Percentiles rank a stretch among this genome's conserved stretches.
These are phyloP conservation scores for Xanthorhoe designata DNA, from an alignment of 2,888 invertebrate species.

Conservation along the genomic window DNA sequence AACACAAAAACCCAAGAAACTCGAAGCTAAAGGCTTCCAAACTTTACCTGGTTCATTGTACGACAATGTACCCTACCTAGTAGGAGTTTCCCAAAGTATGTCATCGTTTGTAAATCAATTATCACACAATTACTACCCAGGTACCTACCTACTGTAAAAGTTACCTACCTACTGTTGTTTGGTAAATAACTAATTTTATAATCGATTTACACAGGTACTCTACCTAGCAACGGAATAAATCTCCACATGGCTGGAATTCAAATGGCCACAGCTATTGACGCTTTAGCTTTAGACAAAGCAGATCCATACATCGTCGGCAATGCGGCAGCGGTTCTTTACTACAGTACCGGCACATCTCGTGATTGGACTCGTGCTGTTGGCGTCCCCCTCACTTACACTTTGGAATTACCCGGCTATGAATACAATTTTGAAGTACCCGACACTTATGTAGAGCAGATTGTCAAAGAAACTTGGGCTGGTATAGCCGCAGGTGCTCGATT, in stretches of 20 bases:
- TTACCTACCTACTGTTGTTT: background rate
- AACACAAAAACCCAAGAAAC: too few relatives aligned
- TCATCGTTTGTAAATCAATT: too few relatives aligned
- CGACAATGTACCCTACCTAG: too few relatives aligned
- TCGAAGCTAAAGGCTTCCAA: too few relatives aligned
- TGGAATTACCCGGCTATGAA: constrained; percentile 88
- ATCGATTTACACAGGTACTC: constrained; percentile 57
- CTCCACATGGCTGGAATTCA: constrained; percentile 73
- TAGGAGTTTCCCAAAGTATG: too few relatives aligned
- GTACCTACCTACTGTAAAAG: too few relatives aligned
- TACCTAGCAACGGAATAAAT: constrained; percentile 80
- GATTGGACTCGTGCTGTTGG: constrained; percentile 88
- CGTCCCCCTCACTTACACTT: constrained; percentile 87
- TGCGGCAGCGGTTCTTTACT: constrained; percentile 84
- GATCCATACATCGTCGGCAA: constrained; percentile 83
- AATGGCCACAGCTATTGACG: constrained; percentile 77
- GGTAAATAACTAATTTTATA: background rate
- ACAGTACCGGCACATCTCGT: constrained; percentile 88
- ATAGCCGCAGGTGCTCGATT: constrained; percentile 72
- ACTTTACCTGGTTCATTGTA: too few relatives aligned
- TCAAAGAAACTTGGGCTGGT: constrained; percentile 87
- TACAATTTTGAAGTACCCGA: constrained; percentile 85
- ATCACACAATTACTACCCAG: too few relatives aligned
- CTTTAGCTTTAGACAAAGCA: constrained; percentile 69
- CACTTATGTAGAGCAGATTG: constrained; percentile 82